Conservation (phyloP, 2,797 vertebrate genomes). For the Trachops cirrhosus region DNA sequence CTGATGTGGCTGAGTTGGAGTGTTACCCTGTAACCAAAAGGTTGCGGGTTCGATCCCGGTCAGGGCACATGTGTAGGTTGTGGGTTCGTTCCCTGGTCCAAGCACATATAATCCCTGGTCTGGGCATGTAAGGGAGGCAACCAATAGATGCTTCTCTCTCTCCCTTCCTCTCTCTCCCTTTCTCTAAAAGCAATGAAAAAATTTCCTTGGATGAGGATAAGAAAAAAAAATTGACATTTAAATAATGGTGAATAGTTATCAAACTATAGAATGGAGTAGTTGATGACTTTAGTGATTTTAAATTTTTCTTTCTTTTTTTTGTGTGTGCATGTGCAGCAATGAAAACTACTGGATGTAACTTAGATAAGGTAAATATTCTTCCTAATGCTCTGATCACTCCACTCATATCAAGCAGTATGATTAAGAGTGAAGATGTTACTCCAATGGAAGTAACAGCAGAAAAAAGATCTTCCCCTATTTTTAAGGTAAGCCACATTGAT, state of each 20-base stretch:
- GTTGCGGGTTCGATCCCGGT: not conserved
- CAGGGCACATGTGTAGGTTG: no score
- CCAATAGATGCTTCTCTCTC: not conserved
- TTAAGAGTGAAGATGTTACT: conserved; percentile 96
- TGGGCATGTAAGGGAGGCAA: not conserved
- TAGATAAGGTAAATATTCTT: conserved; percentile 88
- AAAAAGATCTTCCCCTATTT: conserved; percentile 86
- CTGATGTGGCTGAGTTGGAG: not conserved
- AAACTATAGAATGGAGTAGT: not conserved
- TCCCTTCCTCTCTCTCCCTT: not conserved
- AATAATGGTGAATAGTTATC: not conserved
- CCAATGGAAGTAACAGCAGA: conserved; percentile 97
- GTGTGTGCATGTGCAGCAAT: conserved; percentile 79
- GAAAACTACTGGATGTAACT: conserved; percentile 83
- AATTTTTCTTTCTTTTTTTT: not conserved
- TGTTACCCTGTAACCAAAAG: not conserved
- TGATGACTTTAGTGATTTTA: conserved; percentile 12
- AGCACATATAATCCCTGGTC: not conserved
- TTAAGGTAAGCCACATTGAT: conserved; percentile 85
- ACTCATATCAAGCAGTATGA: conserved; percentile 89
- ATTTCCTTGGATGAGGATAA: not conserved
- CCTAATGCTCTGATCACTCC: conserved; percentile 90
- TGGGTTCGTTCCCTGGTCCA: not conserved
- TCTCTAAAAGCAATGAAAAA: not conserved
- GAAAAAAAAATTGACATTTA: conserved; percentile 33